A percentile compares a stretch with the other conserved stretches of the same genome.
Conservation (phyloP, 2,888 invertebrate genomes). For the Ornithoptera priamus region DNA sequence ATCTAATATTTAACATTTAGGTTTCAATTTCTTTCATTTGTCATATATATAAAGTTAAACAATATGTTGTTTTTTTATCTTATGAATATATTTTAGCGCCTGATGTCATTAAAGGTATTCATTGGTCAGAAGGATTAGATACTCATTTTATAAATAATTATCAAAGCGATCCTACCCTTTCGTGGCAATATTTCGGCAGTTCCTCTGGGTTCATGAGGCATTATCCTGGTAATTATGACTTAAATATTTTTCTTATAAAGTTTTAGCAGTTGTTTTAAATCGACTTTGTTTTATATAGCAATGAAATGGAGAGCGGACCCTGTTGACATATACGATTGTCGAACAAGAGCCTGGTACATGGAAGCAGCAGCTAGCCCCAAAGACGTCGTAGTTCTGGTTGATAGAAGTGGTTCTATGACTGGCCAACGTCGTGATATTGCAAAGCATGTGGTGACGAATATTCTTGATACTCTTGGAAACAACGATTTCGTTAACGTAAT, state of each 20-base stretch:
- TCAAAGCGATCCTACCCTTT: constrained; percentile 90
- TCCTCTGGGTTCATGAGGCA: constrained; percentile 98
- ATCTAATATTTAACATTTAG: not conserved
- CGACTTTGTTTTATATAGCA: constrained; percentile 63
- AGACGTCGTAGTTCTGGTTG: constrained; percentile 92
- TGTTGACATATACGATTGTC: constrained; percentile 96
- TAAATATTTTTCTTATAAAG: not conserved
- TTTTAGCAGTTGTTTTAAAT: not conserved
- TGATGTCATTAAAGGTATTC: constrained; percentile 93
- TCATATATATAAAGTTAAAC: not conserved
- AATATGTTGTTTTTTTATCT: constrained; percentile 10
- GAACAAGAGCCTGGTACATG: constrained; percentile 97
- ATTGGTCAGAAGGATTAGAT: constrained; percentile 97
- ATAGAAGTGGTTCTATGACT: constrained; percentile 95
- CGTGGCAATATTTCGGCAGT: constrained; percentile 99
- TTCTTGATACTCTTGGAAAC: constrained; percentile 97
- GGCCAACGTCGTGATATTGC: constrained; percentile 94
- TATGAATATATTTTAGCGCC: constrained; percentile 78
- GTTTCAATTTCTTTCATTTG: not conserved
- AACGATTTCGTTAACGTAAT: constrained; percentile 99
- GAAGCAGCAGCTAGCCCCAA: constrained; percentile 99
- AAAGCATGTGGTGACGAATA: constrained; percentile 90
- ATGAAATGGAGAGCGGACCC: constrained; percentile 89
- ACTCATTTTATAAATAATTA: constrained; percentile 93
- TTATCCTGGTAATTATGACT: constrained; percentile 87